phyloP scores from a whole-genome alignment of 1,140 invertebrate species.

The Calosoma granatense region DNA sequence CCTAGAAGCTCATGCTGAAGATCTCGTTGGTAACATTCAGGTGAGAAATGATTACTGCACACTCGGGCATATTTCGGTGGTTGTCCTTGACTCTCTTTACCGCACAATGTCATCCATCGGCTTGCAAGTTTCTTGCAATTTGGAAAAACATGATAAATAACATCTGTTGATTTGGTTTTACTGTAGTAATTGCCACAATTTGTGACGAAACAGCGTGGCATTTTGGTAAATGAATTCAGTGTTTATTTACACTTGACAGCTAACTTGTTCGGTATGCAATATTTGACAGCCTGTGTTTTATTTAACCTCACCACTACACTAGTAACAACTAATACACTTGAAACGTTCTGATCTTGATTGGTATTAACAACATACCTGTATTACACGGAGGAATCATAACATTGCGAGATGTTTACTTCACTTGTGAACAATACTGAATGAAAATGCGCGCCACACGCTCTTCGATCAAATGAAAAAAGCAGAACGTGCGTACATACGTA shows the following conservation, averaged over 20 bases:
- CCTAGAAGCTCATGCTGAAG: conserved; percentile 43
- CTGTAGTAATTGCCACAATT: conserved; percentile 44
- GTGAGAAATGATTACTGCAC: conserved; percentile 43
- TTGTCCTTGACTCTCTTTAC: conserved; percentile 14
- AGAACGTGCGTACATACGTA: neutral
- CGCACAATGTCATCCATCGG: conserved; percentile 37
- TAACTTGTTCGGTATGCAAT: no score
- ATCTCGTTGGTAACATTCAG: conserved; percentile 41
- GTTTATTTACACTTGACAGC: neutral
- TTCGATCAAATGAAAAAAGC: neutral
- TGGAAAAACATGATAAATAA: conserved; percentile 44
- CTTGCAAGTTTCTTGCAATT: conserved; percentile 36
- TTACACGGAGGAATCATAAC: no score
- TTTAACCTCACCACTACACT: neutral
- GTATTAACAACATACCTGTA: no score
- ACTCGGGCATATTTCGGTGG: conserved; percentile 39
- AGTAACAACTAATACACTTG: no score
- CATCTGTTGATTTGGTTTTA: conserved; percentile 36
- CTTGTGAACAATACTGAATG: no score
- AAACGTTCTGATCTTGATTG: no score
- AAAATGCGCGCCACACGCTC: neutral
- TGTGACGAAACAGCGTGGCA: conserved; percentile 44
- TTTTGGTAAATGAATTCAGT: conserved; percentile 22
- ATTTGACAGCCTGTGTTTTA: neutral
- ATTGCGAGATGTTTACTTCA: no score